Evolutionary conservation across 2,113 vertebrate genomes (phyloP).

Genomic region (Spheniscus mendiculus): DNA sequence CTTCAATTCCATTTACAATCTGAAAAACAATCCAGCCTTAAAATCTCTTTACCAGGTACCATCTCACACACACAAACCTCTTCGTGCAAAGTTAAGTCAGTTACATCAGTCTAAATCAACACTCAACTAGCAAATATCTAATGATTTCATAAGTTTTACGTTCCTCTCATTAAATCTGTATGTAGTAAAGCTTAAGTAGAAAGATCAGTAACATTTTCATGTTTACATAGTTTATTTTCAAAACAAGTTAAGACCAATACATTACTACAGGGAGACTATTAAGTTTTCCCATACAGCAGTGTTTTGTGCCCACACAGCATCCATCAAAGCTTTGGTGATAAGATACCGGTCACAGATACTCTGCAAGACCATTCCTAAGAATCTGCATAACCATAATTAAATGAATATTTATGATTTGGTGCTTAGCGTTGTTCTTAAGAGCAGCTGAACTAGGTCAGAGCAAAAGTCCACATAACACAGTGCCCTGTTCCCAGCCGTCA

Average conservation of each 20-base stretch:
- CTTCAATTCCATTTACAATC: neutral
- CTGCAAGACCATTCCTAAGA: neutral
- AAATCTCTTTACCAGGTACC: neutral
- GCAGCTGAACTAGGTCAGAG: neutral
- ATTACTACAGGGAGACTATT: neutral
- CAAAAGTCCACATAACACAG: neutral
- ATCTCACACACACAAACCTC: neutral
- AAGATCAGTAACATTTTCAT: conserved; percentile 17
- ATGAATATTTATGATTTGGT: neutral
- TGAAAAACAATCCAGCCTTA: neutral
- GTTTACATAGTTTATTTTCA: conserved; percentile 1
- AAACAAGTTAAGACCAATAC: neutral
- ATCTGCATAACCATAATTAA: neutral
- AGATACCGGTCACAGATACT: neutral
- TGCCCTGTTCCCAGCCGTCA: neutral
- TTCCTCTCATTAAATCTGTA: neutral
- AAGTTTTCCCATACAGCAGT: neutral
- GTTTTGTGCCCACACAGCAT: neutral
- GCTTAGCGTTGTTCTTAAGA: neutral
- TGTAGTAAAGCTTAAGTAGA: neutral
- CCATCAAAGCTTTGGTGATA: conserved; percentile 14
- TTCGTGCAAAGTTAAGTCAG: neutral
- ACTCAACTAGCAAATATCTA: neutral
- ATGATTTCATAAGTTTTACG: neutral
- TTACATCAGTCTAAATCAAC: neutral